These are phyloP conservation scores for Ptychodera flava DNA, from an alignment of 35 echinoderm and acorn worm genomes.

Conservation along the genomic window DNA sequence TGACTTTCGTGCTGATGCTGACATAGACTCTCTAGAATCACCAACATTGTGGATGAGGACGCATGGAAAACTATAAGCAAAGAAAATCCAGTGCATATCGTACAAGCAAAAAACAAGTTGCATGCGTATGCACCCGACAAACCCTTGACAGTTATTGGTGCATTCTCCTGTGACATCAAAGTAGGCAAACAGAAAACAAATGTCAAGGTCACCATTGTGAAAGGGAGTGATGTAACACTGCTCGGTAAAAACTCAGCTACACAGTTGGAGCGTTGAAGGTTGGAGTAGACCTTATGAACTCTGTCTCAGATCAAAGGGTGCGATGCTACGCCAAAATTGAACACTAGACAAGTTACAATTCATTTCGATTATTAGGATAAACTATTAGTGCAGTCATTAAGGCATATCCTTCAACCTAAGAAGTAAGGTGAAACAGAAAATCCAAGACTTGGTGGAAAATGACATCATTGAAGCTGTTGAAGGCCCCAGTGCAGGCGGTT, in stretches of 20 bases:
- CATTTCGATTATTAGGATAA: constrained; percentile 27
- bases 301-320: background rate
- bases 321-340: constrained; percentile 31
- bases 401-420: constrained; percentile 35
- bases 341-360: constrained; percentile 35
- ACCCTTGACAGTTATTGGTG: constrained; percentile 18
- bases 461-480: constrained; percentile 39
- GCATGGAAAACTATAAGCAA: constrained; percentile 35
- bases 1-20: background rate
- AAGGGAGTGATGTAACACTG: constrained; percentile 5
- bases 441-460: constrained; percentile 19
- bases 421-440: constrained; percentile 43
- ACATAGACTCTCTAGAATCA: background rate
- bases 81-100: constrained; percentile 33
- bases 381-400: constrained; percentile 36
- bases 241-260: background rate
- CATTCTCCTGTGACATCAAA: background rate
- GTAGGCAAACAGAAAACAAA: background rate
- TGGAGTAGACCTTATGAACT: constrained; percentile 4
- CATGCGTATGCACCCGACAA: constrained; percentile 16
- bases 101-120: constrained; percentile 37
- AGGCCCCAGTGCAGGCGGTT: constrained; percentile 17
- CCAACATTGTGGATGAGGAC: constrained; percentile 31
- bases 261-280: constrained; percentile 8
- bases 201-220: background rate